These are phyloP conservation scores for Meriones psammophilus DNA, from an alignment of 2,797 vertebrate genomes.

Conservation along the genomic window DNA sequence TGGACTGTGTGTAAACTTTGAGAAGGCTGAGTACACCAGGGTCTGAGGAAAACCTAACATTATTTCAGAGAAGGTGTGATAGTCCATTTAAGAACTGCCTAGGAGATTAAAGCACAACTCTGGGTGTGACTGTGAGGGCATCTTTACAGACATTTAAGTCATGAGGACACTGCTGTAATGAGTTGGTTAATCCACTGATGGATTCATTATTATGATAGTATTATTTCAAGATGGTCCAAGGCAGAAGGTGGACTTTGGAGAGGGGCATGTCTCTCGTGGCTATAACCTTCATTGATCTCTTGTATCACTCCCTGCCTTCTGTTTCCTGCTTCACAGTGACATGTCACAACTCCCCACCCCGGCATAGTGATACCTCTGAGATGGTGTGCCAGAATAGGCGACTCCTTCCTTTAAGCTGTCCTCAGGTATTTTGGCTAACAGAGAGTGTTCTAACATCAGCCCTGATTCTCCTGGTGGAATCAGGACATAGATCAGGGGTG, in stretches of 20 bases:
- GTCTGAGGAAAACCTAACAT: not conserved
- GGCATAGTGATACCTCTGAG: not conserved
- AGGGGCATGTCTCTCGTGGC: too few relatives aligned
- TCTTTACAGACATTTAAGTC: not conserved
- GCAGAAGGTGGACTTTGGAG: not conserved
- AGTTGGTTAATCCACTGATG: not conserved
- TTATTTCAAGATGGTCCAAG: not conserved
- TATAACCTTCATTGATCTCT: not conserved
- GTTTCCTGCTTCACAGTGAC: not conserved
- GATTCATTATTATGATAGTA: not conserved
- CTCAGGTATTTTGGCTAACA: not conserved
- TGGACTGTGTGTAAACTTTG: not conserved
- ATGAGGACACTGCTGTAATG: not conserved
- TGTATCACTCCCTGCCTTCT: not conserved
- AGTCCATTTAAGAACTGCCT: not conserved
- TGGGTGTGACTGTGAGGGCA: not conserved
- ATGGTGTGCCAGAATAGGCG: not conserved
- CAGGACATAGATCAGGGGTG: too few relatives aligned
- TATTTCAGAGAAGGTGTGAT: not conserved
- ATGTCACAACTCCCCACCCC: not conserved
- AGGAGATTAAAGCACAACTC: not conserved
- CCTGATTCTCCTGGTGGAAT: not conserved
- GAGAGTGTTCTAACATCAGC: not conserved
- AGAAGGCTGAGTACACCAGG: not conserved
- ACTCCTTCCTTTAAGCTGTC: not conserved